Conservation (phyloP, 2,797 vertebrate genomes). For the Schizopygopsis malacanthus region DNA sequence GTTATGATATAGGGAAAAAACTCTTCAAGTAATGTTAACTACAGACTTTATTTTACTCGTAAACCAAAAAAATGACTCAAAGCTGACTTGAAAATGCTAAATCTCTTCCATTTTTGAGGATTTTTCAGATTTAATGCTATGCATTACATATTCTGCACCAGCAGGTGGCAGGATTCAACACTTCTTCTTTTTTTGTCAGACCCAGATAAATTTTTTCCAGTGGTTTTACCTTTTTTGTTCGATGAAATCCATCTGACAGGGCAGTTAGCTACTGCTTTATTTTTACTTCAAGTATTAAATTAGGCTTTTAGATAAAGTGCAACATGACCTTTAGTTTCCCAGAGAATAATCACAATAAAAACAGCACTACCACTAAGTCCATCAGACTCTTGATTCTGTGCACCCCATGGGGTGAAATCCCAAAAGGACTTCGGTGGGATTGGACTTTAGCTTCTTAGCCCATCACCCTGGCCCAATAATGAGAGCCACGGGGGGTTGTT, state of each 20-base stretch:
- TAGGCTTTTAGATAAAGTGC: constrained; percentile 1
- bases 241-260: background rate
- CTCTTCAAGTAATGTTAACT: background rate
- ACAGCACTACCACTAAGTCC: background rate
- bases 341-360: constrained; percentile 25
- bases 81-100: background rate
- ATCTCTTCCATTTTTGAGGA: background rate
- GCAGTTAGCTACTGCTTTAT: background rate
- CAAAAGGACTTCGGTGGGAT: background rate
- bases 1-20: background rate
- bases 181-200: background rate
- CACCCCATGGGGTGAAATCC: constrained; percentile 10
- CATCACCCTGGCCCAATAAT: constrained; percentile 36
- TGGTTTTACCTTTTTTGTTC: background rate
- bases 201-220: background rate
- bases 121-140: background rate
- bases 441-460: constrained; percentile 28
- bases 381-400: constrained; percentile 5
- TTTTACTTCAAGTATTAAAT: constrained; percentile 67
- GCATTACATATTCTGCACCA: background rate
- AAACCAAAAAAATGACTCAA: background rate
- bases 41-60: background rate
- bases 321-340: constrained; percentile 31
- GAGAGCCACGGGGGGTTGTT: constrained; percentile 60
- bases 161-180: constrained; percentile 24